phyloP scores from a whole-genome alignment of 2,113 vertebrate genomes.

The Stomatorhinus ivindoensis region DNA sequence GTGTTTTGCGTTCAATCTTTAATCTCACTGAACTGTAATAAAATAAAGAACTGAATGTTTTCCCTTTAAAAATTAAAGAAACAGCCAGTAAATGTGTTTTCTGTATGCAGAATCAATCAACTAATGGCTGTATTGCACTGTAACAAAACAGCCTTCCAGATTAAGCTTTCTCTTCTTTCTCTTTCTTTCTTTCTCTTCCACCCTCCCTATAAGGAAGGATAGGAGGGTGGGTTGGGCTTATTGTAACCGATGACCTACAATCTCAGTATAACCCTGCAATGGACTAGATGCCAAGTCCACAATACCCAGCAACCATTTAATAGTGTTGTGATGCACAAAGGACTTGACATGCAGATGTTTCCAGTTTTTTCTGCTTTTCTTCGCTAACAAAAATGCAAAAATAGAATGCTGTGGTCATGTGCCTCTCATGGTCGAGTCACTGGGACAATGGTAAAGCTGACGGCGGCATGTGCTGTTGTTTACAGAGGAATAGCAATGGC shows the following conservation, averaged over 20 bases:
- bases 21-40: not conserved
- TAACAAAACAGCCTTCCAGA: not conserved
- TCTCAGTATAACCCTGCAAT: not conserved
- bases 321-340: not conserved
- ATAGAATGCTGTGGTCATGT: not conserved
- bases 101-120: not conserved
- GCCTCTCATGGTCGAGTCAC: not conserved
- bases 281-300: not conserved
- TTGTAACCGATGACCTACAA: not conserved
- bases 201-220: not conserved
- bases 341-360: not conserved
- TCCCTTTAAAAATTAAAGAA: not conserved
- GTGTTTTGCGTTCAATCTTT: not conserved
- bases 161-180: not conserved
- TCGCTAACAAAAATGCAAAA: not conserved
- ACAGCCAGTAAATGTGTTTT: not conserved
- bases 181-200: not conserved
- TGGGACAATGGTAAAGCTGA: not conserved
- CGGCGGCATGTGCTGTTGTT: not conserved
- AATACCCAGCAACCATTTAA: not conserved
- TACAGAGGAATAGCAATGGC: not conserved
- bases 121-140: not conserved
- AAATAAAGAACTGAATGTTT: not conserved
- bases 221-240: not conserved
- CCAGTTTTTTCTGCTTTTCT: not conserved